Evolutionary conservation across 37 sponge, comb jelly and placozoan genomes (phyloP).

Genomic region (Crambe crambe): DNA sequence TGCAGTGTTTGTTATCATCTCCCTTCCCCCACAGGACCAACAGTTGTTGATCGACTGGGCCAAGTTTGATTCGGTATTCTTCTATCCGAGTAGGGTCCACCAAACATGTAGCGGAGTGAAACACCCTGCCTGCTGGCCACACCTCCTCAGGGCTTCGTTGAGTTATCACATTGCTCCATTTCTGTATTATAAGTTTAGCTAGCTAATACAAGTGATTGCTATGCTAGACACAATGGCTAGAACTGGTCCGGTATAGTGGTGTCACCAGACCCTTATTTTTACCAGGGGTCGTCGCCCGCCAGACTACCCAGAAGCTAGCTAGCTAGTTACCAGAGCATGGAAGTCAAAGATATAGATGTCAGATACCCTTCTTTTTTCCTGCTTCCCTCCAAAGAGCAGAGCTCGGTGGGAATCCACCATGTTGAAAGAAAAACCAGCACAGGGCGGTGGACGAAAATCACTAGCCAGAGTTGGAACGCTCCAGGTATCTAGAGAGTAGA

Average conservation of each 20-base stretch:
- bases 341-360: not conserved
- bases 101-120: conserved; percentile 20
- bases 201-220: no score
- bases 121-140: conserved; percentile 25
- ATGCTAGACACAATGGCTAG: no score
- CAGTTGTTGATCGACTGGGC: not conserved
- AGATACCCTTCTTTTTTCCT: not conserved
- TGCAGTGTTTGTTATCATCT: not conserved
- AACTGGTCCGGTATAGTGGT: no score
- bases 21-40: conserved; percentile 43
- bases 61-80: not conserved
- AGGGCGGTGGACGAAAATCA: not conserved
- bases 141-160: not conserved
- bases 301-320: no score
- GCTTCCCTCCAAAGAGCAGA: conserved; percentile 3
- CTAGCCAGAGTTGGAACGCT: not conserved
- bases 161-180: not conserved
- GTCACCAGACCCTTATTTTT: no score
- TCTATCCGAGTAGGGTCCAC: not conserved
- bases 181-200: not conserved
- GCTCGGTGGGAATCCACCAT: conserved; percentile 11
- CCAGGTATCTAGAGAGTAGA: not conserved
- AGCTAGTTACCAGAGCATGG: not conserved
- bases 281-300: no score
- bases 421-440: conserved; percentile 4